These are phyloP conservation scores for Acanthoscelides obtectus DNA, from an alignment of 2,888 invertebrate genomes.

Conservation along the genomic window DNA sequence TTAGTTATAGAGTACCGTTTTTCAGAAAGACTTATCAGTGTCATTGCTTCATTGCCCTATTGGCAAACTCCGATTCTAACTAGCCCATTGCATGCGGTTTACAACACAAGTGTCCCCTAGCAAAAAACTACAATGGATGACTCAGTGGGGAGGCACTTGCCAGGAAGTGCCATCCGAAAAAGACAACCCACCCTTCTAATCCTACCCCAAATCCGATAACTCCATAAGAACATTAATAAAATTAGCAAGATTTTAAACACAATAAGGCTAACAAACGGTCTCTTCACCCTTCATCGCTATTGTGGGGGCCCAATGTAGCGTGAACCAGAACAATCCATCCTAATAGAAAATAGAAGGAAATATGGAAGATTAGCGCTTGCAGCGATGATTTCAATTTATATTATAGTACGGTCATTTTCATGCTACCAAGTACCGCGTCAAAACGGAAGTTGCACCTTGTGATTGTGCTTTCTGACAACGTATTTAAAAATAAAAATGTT, in stretches of 20 bases:
- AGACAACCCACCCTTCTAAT: neutral
- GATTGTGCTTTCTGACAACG: too few species aligned
- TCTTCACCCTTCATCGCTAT: neutral
- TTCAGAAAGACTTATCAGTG: too few species aligned
- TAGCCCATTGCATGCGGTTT: neutral
- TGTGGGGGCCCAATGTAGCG: neutral
- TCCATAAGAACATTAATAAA: neutral
- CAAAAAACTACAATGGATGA: neutral
- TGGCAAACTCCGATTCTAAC: too few species aligned
- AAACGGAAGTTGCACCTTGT: too few species aligned
- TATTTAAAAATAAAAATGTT: too few species aligned
- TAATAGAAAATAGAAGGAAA: conserved; percentile 14
- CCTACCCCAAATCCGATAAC: neutral
- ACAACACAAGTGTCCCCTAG: neutral
- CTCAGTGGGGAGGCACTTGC: neutral
- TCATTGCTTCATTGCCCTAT: too few species aligned
- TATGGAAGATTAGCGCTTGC: conserved; percentile 22
- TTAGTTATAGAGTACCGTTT: too few species aligned
- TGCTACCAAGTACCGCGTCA: neutral
- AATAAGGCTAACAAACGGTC: neutral
- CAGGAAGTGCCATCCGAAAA: neutral
- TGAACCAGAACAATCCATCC: neutral
- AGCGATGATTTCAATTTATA: conserved; percentile 27
- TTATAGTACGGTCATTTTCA: conserved; percentile 23
- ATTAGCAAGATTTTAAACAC: neutral